These are phyloP conservation scores for Salminus brasiliensis DNA, from an alignment of 2,113 vertebrate genomes.

Conservation along the genomic window DNA sequence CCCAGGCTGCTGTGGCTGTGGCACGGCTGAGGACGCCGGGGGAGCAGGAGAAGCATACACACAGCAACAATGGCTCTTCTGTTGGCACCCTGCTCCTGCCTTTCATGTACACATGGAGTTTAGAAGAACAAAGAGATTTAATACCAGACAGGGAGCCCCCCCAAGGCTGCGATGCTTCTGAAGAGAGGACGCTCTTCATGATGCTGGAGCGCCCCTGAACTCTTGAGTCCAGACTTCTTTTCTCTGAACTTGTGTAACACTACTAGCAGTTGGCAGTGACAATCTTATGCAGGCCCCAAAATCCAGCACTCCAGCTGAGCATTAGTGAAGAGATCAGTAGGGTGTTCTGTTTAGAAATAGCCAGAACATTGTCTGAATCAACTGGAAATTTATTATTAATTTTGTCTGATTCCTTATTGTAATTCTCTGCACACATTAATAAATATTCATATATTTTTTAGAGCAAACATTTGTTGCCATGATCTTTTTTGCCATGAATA, in stretches of 20 bases:
- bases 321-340: neutral
- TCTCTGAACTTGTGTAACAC: neutral
- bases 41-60: slow-evolving; percentile 9
- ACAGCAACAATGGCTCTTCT: slow-evolving; percentile 43
- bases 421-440: too few relatives aligned
- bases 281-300: neutral
- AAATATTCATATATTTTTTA: too few relatives aligned
- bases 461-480: too few relatives aligned
- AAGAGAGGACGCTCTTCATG: neutral
- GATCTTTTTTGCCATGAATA: too few relatives aligned
- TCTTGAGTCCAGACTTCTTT: neutral
- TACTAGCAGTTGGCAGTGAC: neutral
- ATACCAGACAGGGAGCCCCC: slow-evolving; percentile 39
- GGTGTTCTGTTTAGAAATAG: neutral
- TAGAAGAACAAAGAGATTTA: slow-evolving; percentile 29
- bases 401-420: too few relatives aligned
- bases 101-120: slow-evolving; percentile 29
- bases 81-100: slow-evolving; percentile 27
- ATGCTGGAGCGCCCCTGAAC: slow-evolving; percentile 7
- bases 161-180: slow-evolving; percentile 17
- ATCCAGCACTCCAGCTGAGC: neutral
- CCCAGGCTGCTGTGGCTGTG: neutral
- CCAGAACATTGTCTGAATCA: too few relatives aligned
- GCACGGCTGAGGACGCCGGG: slow-evolving; percentile 1
- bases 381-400: too few relatives aligned